Percentiles rank a stretch among this genome's conserved stretches.
phyloP scores from a whole-genome alignment of 1,140 invertebrate species.

The Drosophila guanche region DNA sequence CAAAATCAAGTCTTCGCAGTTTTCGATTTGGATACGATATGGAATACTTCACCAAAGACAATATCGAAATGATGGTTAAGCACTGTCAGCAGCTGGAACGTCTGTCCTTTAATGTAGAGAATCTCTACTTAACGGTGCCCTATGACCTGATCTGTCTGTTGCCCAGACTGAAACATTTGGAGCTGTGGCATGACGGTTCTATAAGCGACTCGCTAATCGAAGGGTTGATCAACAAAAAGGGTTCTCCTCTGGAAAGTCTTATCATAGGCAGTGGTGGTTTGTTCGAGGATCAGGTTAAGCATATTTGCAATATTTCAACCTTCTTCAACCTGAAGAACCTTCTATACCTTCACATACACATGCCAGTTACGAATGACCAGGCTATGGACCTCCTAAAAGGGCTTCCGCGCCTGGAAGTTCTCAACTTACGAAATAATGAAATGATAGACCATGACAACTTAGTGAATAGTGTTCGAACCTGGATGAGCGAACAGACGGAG shows the following conservation, averaged over 20 bases:
- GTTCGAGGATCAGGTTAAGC: slow-evolving; percentile 1
- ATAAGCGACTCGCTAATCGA: slow-evolving; percentile 2
- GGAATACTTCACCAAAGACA: background rate
- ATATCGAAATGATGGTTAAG: slow-evolving; percentile 15
- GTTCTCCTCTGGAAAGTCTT: slow-evolving; percentile 27
- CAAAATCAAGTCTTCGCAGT: no score
- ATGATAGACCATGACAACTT: no score
- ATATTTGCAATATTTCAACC: slow-evolving; percentile 18
- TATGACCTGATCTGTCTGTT: slow-evolving; percentile 22
- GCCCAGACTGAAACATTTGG: slow-evolving; percentile 35
- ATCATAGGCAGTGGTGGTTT: slow-evolving; percentile 5
- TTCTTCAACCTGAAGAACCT: slow-evolving; percentile 17
- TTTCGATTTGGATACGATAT: slow-evolving; percentile 10
- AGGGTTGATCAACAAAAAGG: slow-evolving; percentile 3
- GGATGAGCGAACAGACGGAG: background rate
- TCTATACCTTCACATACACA: slow-evolving; percentile 19
- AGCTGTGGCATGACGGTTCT: background rate
- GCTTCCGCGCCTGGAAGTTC: background rate
- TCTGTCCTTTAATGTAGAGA: background rate
- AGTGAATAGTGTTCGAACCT: slow-evolving; percentile 1
- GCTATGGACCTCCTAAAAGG: slow-evolving; percentile 18
- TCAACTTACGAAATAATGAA: slow-evolving; percentile 1
- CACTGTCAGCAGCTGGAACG: slow-evolving; percentile 24
- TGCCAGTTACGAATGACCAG: slow-evolving; percentile 5
- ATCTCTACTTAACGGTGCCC: background rate